Percentiles rank a stretch among this genome's conserved stretches.
These are phyloP conservation scores for Sylvilagus floridanus DNA, from an alignment of 2,797 vertebrate species.

Conservation along the genomic window DNA sequence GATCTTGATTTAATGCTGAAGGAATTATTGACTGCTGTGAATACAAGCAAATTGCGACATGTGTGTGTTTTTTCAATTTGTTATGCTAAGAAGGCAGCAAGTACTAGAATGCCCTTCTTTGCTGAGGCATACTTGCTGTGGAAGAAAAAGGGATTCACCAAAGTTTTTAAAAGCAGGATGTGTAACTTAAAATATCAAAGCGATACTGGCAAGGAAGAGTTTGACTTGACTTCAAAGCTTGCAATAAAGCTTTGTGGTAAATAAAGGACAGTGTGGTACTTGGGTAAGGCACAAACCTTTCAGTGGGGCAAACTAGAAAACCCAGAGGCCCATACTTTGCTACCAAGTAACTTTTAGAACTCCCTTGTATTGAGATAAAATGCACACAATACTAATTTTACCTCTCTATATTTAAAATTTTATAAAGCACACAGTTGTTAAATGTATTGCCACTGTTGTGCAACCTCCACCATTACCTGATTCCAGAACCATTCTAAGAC, in stretches of 20 bases:
- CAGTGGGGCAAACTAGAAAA: background rate
- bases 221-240: background rate
- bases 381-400: background rate
- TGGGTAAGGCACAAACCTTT: background rate
- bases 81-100: background rate
- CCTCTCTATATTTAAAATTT: background rate
- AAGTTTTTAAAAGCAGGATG: background rate
- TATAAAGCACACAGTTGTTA: background rate
- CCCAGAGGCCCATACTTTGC: background rate
- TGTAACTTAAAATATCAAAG: background rate
- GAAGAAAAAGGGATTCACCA: background rate
- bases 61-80: background rate
- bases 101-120: background rate
- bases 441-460: background rate
- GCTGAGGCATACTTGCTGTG: background rate
- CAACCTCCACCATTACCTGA: background rate
- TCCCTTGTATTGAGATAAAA: background rate
- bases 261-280: background rate
- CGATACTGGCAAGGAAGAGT: background rate
- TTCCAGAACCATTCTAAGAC: background rate
- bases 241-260: background rate
- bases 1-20: conserved; percentile 12
- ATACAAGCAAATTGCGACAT: background rate
- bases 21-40: background rate
- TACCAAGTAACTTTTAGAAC: background rate